Evolutionary conservation across 2,797 vertebrate species (phyloP), one percentile per base, ranked within the genome.

Genomic region (Acrossocheilus wenchowensis): DNA sequence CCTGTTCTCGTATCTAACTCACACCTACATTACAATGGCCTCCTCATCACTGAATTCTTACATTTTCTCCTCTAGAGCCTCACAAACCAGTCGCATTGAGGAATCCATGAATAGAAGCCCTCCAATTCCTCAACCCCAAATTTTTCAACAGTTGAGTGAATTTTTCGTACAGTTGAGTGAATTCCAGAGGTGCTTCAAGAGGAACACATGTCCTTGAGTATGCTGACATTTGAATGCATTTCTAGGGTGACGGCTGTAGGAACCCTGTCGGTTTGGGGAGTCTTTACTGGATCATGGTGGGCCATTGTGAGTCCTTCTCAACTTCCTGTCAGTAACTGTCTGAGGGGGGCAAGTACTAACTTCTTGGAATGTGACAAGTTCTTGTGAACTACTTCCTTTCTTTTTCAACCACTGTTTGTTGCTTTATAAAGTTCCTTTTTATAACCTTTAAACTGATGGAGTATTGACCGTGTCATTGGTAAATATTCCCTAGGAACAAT

Each of bases 381-480:
- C 86, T 92, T 93, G 94, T 93, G 92, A 94, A 95, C 91, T 94
- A 92, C 93, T 90, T 83, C 82, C 86, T 93, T 94, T 95, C 92
- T 95, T 92, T 87, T 60, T 87, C 86, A 85, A 88, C 89, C 81
- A 6, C 91, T 19, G 87, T 90, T 92, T 88, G 77, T 87, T 90
- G 90, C 91, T 92, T 86, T 75, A 43, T 91, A 92, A 93, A 93
- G 90, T 92, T 88, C 69, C 89, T 90, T 92, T 94, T 94, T 93
- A 92, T 91, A 93, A 93, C 93, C 91, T 93, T 21, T 11, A 82
- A 60, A 60, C 41, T 72, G 72, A 66, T n/a, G 72, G 54, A 48
- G 86, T 92, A 85, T 34, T 77, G 57, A 78, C 36, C 11, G 60
- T 86, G 77, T 81, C 82, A 54, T 50, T 34, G 30, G 62, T 66